Percentiles rank a stretch among this genome's conserved stretches.
phyloP scores from a whole-genome alignment of 2,113 vertebrate species.

The Sorex fumeus region DNA sequence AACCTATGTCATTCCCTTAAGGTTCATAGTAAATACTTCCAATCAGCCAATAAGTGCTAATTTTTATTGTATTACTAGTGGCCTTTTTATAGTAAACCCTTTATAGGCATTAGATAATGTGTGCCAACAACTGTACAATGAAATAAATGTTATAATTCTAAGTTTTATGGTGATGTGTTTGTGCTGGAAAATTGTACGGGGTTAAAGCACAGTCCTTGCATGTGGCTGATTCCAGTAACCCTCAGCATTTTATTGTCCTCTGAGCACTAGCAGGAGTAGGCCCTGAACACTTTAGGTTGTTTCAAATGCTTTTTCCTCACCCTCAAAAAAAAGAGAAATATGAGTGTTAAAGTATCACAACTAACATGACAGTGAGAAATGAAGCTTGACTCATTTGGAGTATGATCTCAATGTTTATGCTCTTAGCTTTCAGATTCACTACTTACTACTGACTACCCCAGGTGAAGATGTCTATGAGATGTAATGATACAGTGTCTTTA shows the following conservation, averaged over 20 bases:
- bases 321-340: not conserved
- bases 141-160: not conserved
- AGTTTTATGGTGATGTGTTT: not conserved
- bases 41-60: not conserved
- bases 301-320: too few relatives aligned
- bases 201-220: too few relatives aligned
- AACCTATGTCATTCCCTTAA: not conserved
- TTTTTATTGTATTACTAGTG: not conserved
- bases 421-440: not conserved
- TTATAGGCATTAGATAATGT: not conserved
- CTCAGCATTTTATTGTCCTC: too few relatives aligned
- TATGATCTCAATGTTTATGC: not conserved
- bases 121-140: not conserved
- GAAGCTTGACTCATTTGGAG: not conserved
- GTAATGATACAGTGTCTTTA: not conserved
- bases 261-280: too few relatives aligned
- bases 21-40: not conserved
- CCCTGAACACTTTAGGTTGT: too few relatives aligned
- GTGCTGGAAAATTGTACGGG: too few relatives aligned
- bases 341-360: not conserved
- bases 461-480: not conserved
- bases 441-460: not conserved
- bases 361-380: not conserved
- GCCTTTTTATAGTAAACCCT: not conserved
- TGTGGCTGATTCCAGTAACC: too few relatives aligned